Conservation (phyloP, 2,888 invertebrate species). For the Prosapia bicincta region DNA sequence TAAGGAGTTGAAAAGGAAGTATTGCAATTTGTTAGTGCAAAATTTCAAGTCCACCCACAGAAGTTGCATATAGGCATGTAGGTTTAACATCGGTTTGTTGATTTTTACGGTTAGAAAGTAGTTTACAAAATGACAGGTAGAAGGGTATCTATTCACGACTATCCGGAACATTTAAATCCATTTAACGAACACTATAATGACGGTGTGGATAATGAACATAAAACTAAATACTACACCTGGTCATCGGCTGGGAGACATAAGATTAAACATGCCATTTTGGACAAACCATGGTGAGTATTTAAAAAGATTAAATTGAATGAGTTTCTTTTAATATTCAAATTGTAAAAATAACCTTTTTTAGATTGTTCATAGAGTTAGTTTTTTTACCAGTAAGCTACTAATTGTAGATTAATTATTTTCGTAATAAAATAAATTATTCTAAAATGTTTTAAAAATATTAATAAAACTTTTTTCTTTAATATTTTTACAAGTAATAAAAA, state of each 20-base stretch:
- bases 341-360: too few relatives aligned
- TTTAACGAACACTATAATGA: neutral
- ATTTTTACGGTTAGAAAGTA: neutral
- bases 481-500: too few relatives aligned
- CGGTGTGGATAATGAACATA: neutral
- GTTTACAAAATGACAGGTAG: neutral
- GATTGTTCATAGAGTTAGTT: too few relatives aligned
- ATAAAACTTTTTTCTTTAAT: too few relatives aligned
- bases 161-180: neutral
- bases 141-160: neutral
- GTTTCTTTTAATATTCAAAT: too few relatives aligned
- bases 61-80: neutral
- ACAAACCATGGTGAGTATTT: neutral
- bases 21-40: neutral
- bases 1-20: neutral
- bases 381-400: too few relatives aligned
- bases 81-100: neutral
- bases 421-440: too few relatives aligned
- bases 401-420: too few relatives aligned
- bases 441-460: too few relatives aligned
- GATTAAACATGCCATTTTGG: neutral
- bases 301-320: too few relatives aligned
- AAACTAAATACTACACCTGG: neutral
- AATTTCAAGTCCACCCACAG: neutral
- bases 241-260: neutral